Evolutionary conservation across 1,140 invertebrate species (phyloP), one percentile per base, ranked within the genome.

Genomic region (Linepithema humile): DNA sequence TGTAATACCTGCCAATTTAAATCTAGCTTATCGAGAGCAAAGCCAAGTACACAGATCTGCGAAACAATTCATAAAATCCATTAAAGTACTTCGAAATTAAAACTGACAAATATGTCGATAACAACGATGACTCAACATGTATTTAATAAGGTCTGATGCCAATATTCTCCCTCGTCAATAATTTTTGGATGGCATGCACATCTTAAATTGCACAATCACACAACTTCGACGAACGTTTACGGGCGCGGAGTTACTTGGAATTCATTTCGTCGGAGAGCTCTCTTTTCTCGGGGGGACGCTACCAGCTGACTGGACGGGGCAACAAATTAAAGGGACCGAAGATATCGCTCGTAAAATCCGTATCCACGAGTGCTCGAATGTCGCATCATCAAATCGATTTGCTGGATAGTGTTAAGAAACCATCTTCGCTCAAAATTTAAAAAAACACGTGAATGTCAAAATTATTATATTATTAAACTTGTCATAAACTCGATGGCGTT

Each of bases 281-380:
- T 73, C 20, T 38, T 40, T 35, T 74, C 12, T 45, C 50, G n/a
- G n/a, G 53, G 40, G 32, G 55, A 57, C 29, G 26, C 26, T 38
- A 50, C 38, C 53, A 75, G 40, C 32, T 57, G 57, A 85, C 53
- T 69, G 48, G 48, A 70, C 38, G 65, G 78, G 80, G 70, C 26
- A 32, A 43, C 57, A 73, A 78, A 74, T 57, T 82, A 73, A 83
- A 50, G 38, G 50, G 53, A 38, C 48, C 57, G 69, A 40, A 29
- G 77, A 62, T 74, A 80, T 83, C 29, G 62, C 55, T 65, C 64
- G 62, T 85, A 74, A 85, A 85, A 67, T 78, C 15, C 64, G 53
- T 32, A 32, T 23, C 26, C 45, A 50, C 50, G 35, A 62, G 32
- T 40, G 35, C 45, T 45, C 17, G 23, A n/a, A 23, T 55, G 62